Evolutionary conservation across 1,140 invertebrate species (phyloP), one percentile per base, ranked within the genome.

Genomic region (Pachyrhynchus sulphureomaculatus): DNA sequence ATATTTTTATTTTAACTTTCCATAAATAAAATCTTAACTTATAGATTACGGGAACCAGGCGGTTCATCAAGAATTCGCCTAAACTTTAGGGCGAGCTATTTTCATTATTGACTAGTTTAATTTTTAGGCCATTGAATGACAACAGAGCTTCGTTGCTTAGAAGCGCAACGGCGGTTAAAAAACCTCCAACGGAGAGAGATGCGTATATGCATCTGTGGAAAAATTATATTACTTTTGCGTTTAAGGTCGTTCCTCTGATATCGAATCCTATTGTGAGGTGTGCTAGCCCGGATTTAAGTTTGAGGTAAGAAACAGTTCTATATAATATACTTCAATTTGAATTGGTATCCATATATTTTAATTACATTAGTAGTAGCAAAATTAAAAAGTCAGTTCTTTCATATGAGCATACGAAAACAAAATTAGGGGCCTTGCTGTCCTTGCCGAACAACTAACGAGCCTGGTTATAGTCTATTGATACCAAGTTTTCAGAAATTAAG

Each of bases 141-240:
- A 98, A 96, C 74, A 84, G 96, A 69, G 94, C 95, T 1, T 98
- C 95, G 0, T 81, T 99, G 6, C 79, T 99, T 24, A 75, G 92
- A 74, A 84, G 87, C 75, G 84, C 88, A 73, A 81, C 90, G 55
- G 78, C 86, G 65, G 80, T 92, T 52, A 83, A 90, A 76, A 96
- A 95, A 74, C 92, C 91, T 23, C 85, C 90, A 33, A 95, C 91
- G 66, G 93, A 96, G 78, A 80, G 93, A 68, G 95, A 98, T 75
- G 84, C 92, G 36, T 95, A 97, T 75, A 87, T 98, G 80, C 86
- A 91, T 74, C 83, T 97, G 0, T 99, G 95, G 95, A 91, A 95
- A 72, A 97, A 97, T 80, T 98, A 98, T 77, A 85, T 96, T 47
- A 92, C 93, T 9, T 91, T 96, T 79, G 93, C 94, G 2, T 98